These are phyloP conservation scores for Cygnus buccinator DNA, from an alignment of 2,113 vertebrate genomes.

Conservation along the genomic window DNA sequence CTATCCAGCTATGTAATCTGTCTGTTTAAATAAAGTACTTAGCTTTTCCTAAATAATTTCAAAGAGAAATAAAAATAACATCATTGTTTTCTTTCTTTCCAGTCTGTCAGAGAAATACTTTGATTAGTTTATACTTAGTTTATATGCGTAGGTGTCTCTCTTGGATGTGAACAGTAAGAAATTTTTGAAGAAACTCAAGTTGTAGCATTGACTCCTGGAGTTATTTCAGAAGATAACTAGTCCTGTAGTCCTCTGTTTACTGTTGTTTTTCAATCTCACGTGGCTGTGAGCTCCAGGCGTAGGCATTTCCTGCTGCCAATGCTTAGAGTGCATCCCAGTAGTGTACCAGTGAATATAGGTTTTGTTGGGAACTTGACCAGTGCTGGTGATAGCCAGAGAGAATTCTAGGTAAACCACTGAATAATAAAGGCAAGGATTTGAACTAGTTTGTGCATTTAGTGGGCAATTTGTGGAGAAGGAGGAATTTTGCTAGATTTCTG, in stretches of 20 bases:
- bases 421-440: not conserved
- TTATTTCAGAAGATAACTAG: not conserved
- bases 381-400: not conserved
- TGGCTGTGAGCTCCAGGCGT: not conserved
- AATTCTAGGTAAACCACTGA: not conserved
- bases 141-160: not conserved
- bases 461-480: not conserved
- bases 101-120: conserved; percentile 41
- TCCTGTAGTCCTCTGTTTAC: not conserved
- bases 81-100: not conserved
- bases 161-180: not conserved
- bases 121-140: conserved; percentile 52
- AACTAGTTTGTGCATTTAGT: not conserved
- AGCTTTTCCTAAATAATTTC: conserved; percentile 5
- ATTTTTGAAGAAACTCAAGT: not conserved
- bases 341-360: not conserved
- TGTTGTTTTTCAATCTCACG: not conserved
- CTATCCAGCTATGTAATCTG: not conserved
- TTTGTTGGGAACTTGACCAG: not conserved
- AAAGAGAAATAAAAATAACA: conserved; percentile 26
- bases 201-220: not conserved
- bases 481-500: not conserved
- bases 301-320: not conserved
- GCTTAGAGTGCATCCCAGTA: not conserved
- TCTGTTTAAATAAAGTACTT: conserved; percentile 7